Evolutionary conservation across 2,888 invertebrate genomes (phyloP).

Genomic region (Ditylenchus weischeri): DNA sequence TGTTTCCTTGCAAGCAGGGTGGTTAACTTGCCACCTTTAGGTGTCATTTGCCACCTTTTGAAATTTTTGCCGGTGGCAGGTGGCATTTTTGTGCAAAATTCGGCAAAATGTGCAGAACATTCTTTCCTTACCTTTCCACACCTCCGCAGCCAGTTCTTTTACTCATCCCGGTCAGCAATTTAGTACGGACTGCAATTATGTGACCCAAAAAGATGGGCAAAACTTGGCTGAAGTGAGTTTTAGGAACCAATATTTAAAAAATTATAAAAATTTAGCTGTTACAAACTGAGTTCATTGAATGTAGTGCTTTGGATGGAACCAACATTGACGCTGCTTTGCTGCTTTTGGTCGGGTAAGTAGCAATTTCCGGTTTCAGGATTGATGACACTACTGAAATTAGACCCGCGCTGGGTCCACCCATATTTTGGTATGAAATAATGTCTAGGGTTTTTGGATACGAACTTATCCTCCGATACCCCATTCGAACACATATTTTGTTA

Average conservation of each 20-base stretch:
- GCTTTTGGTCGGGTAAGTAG: conserved; percentile 44
- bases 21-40: too few species aligned
- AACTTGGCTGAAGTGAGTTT: conserved; percentile 22
- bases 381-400: background rate
- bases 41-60: too few species aligned
- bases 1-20: too few species aligned
- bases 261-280: conserved; percentile 21
- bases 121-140: too few species aligned
- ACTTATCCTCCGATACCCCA: too few species aligned
- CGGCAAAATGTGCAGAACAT: too few species aligned
- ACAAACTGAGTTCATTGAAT: conserved; percentile 50
- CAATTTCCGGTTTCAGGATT: background rate
- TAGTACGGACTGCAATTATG: conserved; percentile 10
- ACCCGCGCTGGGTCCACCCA: too few species aligned
- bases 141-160: background rate
- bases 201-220: conserved; percentile 28
- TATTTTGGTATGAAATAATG: too few species aligned
- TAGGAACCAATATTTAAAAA: background rate
- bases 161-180: background rate
- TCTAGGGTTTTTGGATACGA: too few species aligned
- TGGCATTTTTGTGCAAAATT: too few species aligned
- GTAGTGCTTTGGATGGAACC: conserved; percentile 50
- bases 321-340: conserved; percentile 49
- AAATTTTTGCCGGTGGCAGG: too few species aligned
- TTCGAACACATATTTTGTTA: too few species aligned